Evolutionary conservation across 2,797 vertebrate species (phyloP).

Genomic region (Sebastes steindachneri): DNA sequence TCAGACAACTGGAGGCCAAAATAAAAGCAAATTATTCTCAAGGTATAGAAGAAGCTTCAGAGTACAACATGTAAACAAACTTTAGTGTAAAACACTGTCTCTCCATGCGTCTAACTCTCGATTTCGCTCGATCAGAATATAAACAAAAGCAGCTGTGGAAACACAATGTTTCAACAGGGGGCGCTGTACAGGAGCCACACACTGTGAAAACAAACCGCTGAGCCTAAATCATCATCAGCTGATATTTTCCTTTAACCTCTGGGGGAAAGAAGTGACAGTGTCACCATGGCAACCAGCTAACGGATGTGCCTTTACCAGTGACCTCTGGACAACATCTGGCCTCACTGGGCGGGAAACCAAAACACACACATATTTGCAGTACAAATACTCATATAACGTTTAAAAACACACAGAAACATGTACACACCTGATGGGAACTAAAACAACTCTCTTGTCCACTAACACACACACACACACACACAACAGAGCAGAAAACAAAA

Average conservation of each 20-base stretch:
- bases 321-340: conserved; percentile 44
- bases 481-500: conserved; percentile 31
- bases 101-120: not conserved
- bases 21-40: not conserved
- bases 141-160: not conserved
- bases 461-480: not conserved
- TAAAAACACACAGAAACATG: not conserved
- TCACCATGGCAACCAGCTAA: conserved; percentile 14
- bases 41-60: not conserved
- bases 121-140: not conserved
- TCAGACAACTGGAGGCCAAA: not conserved
- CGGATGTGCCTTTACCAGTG: conserved; percentile 35
- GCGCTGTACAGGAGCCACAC: not conserved
- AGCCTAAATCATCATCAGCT: conserved; percentile 3
- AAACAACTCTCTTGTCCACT: not conserved
- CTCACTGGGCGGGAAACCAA: conserved; percentile 51
- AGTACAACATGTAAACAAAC: not conserved
- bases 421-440: not conserved
- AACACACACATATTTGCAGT: not conserved
- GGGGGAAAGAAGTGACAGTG: conserved; percentile 10
- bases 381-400: not conserved
- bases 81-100: not conserved
- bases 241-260: not conserved
- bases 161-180: not conserved
- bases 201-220: not conserved